A percentile compares a stretch with the other conserved stretches of the same genome.
These are phyloP conservation scores for Eulemur albifrons DNA, from an alignment of 2,797 vertebrate species.

Conservation along the genomic window DNA sequence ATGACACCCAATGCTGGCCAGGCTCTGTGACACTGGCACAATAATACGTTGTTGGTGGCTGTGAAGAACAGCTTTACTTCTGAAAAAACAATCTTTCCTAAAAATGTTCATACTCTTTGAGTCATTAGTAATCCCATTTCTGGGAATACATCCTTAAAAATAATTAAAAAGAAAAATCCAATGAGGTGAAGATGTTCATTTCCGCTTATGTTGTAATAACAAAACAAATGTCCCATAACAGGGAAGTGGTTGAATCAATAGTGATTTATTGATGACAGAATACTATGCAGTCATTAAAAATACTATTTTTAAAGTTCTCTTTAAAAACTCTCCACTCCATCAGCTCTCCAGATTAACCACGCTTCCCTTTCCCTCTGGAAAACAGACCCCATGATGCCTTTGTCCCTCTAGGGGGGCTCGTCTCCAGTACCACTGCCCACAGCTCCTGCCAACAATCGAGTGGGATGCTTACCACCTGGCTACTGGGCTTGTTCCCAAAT, in stretches of 20 bases:
- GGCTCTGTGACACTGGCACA: background rate
- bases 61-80: background rate
- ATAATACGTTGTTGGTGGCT: background rate
- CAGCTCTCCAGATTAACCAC: background rate
- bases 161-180: conserved; percentile 12
- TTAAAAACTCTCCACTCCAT: background rate
- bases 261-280: background rate
- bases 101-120: conserved; percentile 17
- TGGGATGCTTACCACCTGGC: background rate
- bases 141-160: conserved; percentile 15
- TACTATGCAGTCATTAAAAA: conserved; percentile 43
- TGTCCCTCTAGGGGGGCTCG: background rate
- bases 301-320: background rate
- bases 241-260: background rate
- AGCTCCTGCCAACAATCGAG: background rate
- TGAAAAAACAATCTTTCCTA: conserved; percentile 52
- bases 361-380: background rate
- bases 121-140: conserved; percentile 14
- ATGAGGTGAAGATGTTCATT: background rate
- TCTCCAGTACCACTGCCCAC: background rate
- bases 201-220: background rate
- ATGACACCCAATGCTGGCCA: background rate
- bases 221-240: background rate
- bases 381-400: background rate
- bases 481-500: background rate